A percentile compares a stretch with the other conserved stretches of the same genome.
These are phyloP conservation scores for Misgurnus anguillicaudatus DNA, from an alignment of 2,113 vertebrate genomes.

Conservation along the genomic window DNA sequence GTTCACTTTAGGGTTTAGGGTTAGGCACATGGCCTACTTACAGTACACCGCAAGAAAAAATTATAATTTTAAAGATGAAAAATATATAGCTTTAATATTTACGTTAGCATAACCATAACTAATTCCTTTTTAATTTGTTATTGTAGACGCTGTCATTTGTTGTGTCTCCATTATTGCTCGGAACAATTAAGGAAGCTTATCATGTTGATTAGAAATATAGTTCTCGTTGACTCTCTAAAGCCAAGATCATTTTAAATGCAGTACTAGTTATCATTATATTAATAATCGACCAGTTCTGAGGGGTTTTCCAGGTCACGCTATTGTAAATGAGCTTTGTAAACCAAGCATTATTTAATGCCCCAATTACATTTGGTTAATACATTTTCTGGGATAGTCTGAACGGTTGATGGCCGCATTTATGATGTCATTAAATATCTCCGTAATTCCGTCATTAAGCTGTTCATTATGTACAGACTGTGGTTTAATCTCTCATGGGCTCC, in stretches of 20 bases:
- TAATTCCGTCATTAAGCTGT: conserved; percentile 56
- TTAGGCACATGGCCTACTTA: too few species aligned
- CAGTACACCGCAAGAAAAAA: too few species aligned
- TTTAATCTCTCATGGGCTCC: conserved; percentile 49
- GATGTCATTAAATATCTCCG: conserved; percentile 49
- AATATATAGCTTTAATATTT: too few species aligned
- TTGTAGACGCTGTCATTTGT: neutral
- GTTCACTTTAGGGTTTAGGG: too few species aligned
- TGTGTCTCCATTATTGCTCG: neutral
- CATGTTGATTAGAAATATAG: neutral
- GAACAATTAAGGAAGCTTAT: neutral
- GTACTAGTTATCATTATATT: neutral
- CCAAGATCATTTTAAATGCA: neutral
- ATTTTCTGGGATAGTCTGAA: conserved; percentile 33
- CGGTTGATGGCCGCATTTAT: conserved; percentile 43
- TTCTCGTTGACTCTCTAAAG: conserved; percentile 14
- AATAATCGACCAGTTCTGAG: conserved; percentile 7
- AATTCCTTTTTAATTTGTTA: neutral
- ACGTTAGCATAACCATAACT: neutral
- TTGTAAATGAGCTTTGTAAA: conserved; percentile 35
- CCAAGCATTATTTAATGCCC: conserved; percentile 22
- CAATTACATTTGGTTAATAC: conserved; percentile 42
- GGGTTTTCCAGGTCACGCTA: conserved; percentile 24
- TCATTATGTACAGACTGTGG: conserved; percentile 54
- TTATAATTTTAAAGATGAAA: too few species aligned